A percentile compares a stretch with the other conserved stretches of the same genome.
These are phyloP conservation scores for Eurystomus gularis DNA, from an alignment of 2,113 vertebrate genomes.

Conservation along the genomic window DNA sequence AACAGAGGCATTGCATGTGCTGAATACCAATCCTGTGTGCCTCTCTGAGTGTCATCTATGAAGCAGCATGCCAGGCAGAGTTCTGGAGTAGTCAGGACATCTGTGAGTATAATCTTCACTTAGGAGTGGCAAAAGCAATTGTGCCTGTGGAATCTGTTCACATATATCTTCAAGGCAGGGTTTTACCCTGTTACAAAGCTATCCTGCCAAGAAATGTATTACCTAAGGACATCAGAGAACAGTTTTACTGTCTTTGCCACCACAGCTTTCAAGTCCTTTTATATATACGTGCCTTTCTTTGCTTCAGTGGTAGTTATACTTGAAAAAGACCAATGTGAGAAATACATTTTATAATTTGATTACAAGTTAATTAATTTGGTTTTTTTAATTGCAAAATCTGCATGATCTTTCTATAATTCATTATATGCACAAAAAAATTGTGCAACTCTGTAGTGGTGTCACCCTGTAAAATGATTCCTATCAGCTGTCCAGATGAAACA, in stretches of 20 bases:
- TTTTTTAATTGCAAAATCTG: neutral
- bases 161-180: neutral
- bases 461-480: neutral
- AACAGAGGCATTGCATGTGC: neutral
- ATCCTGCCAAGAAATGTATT: neutral
- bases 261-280: neutral
- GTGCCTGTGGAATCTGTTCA: neutral
- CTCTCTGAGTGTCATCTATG: neutral
- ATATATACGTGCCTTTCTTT: neutral
- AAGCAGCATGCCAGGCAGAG: neutral
- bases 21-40: neutral
- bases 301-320: neutral
- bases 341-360: neutral
- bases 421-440: neutral
- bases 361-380: neutral
- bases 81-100: neutral
- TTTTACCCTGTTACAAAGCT: neutral
- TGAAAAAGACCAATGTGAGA: neutral
- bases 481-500: neutral
- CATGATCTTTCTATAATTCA: neutral
- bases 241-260: neutral
- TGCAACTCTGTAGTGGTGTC: neutral
- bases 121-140: neutral
- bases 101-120: neutral
- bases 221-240: neutral